phyloP scores from a whole-genome alignment of 2,113 vertebrate species.

The Siniperca chuatsi region DNA sequence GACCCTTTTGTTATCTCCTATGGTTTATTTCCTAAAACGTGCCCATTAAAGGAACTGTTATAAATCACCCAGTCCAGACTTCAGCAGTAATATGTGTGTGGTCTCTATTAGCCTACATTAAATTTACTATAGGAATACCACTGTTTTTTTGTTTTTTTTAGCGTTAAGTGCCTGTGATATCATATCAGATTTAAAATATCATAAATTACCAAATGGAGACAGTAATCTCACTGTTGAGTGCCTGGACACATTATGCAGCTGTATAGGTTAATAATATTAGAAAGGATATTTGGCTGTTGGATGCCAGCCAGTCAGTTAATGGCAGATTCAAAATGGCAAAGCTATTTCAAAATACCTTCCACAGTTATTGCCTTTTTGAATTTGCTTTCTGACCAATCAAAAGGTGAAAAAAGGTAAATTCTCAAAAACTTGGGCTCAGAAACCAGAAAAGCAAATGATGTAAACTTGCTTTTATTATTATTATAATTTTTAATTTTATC shows the following conservation, averaged over 20 bases:
- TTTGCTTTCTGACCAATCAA: background rate
- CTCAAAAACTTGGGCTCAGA: background rate
- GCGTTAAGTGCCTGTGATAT: background rate
- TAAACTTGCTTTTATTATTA: background rate
- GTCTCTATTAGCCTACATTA: background rate
- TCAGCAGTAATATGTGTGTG: background rate
- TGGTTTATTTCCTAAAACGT: background rate
- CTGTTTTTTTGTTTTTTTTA: background rate
- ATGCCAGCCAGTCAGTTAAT: conserved; percentile 3
- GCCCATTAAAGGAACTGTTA: background rate
- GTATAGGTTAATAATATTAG: background rate
- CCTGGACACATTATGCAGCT: background rate
- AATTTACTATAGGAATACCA: background rate
- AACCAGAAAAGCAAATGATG: background rate
- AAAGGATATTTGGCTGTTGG: background rate
- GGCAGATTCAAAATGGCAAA: background rate
- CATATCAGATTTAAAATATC: background rate
- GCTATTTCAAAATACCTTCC: background rate
- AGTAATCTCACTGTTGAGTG: background rate
- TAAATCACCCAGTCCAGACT: no score
- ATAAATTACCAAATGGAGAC: background rate
- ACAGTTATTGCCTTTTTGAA: background rate
- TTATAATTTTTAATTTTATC: background rate
- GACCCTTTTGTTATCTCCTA: background rate
- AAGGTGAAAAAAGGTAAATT: background rate